Conservation (phyloP, 2,888 invertebrate species). For the Nomada ruficornis region DNA sequence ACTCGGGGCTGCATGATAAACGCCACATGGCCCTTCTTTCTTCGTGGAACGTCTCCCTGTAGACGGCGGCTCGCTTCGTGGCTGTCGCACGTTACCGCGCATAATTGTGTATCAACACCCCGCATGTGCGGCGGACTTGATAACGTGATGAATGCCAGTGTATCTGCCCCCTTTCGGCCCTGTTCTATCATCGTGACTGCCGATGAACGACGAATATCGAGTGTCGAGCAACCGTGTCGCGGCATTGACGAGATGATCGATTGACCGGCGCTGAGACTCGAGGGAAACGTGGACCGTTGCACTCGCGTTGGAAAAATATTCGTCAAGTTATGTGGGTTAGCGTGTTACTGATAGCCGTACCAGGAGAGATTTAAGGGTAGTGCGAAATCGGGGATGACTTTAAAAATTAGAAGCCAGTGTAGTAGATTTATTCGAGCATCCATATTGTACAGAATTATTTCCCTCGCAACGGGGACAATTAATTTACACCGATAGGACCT, state of each 20-base stretch:
- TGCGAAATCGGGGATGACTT: too few species aligned
- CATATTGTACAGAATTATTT: too few species aligned
- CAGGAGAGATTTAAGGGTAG: background rate
- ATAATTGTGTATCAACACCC: slow-evolving; percentile 84
- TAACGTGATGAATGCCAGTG: slow-evolving; percentile 82
- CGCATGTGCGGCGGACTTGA: slow-evolving; percentile 80
- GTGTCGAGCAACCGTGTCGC: slow-evolving; percentile 54
- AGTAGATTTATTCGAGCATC: too few species aligned
- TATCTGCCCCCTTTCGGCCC: slow-evolving; percentile 46
- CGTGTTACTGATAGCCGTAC: background rate
- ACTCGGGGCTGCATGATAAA: slow-evolving; percentile 73
- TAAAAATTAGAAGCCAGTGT: background rate
- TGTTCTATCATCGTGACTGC: slow-evolving; percentile 54
- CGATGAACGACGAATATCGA: slow-evolving; percentile 67
- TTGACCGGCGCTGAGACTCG: slow-evolving; percentile 25
- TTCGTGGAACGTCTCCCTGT: slow-evolving; percentile 37
- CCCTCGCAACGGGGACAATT: slow-evolving; percentile 4
- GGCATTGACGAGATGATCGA: slow-evolving; percentile 54
- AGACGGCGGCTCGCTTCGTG: slow-evolving; percentile 27
- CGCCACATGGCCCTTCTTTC: slow-evolving; percentile 46
- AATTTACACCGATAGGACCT: slow-evolving; percentile 20
- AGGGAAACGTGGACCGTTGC: slow-evolving; percentile 26
- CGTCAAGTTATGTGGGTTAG: slow-evolving; percentile 27
- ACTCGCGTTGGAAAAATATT: slow-evolving; percentile 16
- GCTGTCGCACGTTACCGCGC: slow-evolving; percentile 78